Base-by-base conservation (phyloP, 2,113 vertebrate genomes). In the Asarcornis scutulata region DNA sequence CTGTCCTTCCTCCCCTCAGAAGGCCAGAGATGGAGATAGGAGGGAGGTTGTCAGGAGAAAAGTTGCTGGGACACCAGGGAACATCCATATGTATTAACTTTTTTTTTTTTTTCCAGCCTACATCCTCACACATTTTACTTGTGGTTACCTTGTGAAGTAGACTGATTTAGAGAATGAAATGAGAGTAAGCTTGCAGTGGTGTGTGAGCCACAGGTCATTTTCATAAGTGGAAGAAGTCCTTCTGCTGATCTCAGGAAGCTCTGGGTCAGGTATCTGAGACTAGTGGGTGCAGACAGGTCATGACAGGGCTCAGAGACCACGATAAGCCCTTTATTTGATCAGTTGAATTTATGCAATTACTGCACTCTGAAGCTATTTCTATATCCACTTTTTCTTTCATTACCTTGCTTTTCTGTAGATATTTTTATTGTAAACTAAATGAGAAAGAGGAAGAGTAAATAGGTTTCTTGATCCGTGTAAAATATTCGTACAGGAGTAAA, bases 391-490 rank as follows among this genome's bases (percentile, higher is more conserved):
- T 83, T 93, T 83, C 46, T 89, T 94, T 91, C 79, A 86, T 90
- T 95, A 77, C 1, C 0, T 25, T 66, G 87, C 78, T 80, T 73
- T 93, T 77, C 82, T 88, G 55, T 34, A 86, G 55, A 83, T 10
- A 59, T 80, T 91, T 95, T 86, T 80, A 71, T 81, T 83, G 38
- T 36, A 92, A 68, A 78, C 12, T 11, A 34, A 63, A 66, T 77
- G 36, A 95, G 59, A 91, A 87, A 27, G 32, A 59, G 89, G 32
- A 92, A 67, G 46, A 93, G 66, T 58, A 95, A 94, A 93, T 92
- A 92, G 32, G 50, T 83, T 93, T 91, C 87, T 89, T 74, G 55
- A 93, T 58, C 68, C 31, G 67, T 67, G 10, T 83, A 91, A 97
- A 88, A 93, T 91, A 92, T 73, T 84, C 44, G 1, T 58, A 66